Percentiles rank a stretch among this genome's conserved stretches.
Conservation (phyloP, 2,797 vertebrate species). For the Sciaenops ocellatus region DNA sequence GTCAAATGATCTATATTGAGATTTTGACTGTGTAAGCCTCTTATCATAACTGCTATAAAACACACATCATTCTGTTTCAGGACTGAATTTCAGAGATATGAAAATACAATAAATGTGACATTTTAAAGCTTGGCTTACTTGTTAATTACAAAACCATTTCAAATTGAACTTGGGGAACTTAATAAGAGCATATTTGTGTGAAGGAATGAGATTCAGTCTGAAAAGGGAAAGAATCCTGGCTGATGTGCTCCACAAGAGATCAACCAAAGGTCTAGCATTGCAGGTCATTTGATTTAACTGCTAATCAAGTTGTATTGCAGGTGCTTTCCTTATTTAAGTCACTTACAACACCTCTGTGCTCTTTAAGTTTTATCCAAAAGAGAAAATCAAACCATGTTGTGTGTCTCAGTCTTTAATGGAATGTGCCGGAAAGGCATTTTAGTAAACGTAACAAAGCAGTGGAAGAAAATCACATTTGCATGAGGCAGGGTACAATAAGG, state of each 20-base stretch:
- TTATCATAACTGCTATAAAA: slow-evolving; percentile 87
- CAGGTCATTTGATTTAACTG: slow-evolving; percentile 83
- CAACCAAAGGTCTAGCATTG: slow-evolving; percentile 74
- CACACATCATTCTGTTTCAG: slow-evolving; percentile 87
- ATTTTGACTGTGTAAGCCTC: slow-evolving; percentile 89
- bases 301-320: slow-evolving; percentile 81
- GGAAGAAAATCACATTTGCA: slow-evolving; percentile 70
- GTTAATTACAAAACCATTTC: slow-evolving; percentile 89
- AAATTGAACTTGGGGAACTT: slow-evolving; percentile 88
- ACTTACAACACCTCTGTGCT: slow-evolving; percentile 59
- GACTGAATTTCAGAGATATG: slow-evolving; percentile 87
- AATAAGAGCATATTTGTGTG: slow-evolving; percentile 83
- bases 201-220: slow-evolving; percentile 75
- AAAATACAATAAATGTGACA: slow-evolving; percentile 90
- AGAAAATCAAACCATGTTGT: slow-evolving; percentile 45
- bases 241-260: slow-evolving; percentile 77
- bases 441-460: slow-evolving; percentile 61
- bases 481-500: slow-evolving; percentile 72
- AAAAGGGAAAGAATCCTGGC: slow-evolving; percentile 59
- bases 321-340: slow-evolving; percentile 71
- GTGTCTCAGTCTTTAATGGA: slow-evolving; percentile 44
- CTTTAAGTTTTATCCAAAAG: slow-evolving; percentile 47
- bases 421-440: slow-evolving; percentile 60
- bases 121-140: slow-evolving; percentile 89
- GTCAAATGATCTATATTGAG: slow-evolving; percentile 88